A percentile compares a stretch with the other conserved stretches of the same genome.
phyloP scores from a whole-genome alignment of 2,888 invertebrate species.

The Brachypterus glaber region DNA sequence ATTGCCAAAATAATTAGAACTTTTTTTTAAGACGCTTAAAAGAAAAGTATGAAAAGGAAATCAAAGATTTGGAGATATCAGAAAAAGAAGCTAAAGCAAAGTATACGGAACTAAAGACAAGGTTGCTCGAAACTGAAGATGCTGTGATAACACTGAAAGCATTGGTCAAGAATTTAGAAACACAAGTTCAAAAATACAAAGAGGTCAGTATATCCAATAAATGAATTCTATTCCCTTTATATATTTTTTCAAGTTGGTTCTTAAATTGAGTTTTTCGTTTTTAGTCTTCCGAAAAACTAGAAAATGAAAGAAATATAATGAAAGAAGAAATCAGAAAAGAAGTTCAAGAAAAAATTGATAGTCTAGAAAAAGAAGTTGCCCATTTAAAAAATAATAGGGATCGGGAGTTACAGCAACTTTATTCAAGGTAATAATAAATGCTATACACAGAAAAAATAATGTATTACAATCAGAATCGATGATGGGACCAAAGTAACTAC shows the following conservation, averaged over 20 bases:
- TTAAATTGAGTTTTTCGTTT: conserved; percentile 7
- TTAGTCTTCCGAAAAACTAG: conserved; percentile 43
- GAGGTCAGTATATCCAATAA: conserved; percentile 45
- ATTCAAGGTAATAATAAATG: conserved; percentile 69
- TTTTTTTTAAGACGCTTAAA: conserved; percentile 52
- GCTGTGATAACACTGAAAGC: conserved; percentile 48
- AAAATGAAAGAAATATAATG: conserved; percentile 47
- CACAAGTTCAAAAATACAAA: conserved; percentile 53
- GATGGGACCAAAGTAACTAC: too few species aligned
- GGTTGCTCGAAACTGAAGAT: conserved; percentile 57
- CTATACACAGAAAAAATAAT: not conserved
- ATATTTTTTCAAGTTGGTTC: too few species aligned
- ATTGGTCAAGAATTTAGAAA: conserved; percentile 55
- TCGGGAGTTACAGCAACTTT: conserved; percentile 67
- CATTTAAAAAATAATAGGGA: conserved; percentile 54
- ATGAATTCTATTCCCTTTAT: too few species aligned
- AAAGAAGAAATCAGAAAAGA: conserved; percentile 52
- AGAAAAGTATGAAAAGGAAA: conserved; percentile 66
- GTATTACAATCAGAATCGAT: too few species aligned
- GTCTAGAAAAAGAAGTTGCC: conserved; percentile 51
- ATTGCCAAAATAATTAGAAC: conserved; percentile 2
- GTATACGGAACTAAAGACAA: conserved; percentile 56
- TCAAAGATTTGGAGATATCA: conserved; percentile 55
- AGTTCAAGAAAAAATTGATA: conserved; percentile 53
- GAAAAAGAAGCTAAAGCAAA: conserved; percentile 58